Conservation (phyloP, 1,140 invertebrate species). For the Radopholus similis region DNA sequence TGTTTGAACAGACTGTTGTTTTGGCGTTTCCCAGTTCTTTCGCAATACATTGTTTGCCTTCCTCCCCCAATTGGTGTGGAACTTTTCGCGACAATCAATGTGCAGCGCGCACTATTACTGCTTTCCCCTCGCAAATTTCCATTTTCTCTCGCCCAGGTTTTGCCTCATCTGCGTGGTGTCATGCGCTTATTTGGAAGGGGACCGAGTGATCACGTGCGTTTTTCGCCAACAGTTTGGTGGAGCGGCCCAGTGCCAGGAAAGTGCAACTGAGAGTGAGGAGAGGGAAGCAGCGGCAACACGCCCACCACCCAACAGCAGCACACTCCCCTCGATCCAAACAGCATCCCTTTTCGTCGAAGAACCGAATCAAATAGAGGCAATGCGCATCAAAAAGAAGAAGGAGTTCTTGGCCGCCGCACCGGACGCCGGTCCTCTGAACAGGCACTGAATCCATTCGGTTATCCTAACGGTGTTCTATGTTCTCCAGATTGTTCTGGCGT, state of each 20-base stretch:
- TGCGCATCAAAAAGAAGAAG: too few relatives aligned
- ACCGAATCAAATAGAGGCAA: too few relatives aligned
- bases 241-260: not conserved
- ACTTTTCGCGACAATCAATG: not conserved
- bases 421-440: not conserved
- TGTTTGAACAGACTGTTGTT: too few relatives aligned
- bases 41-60: not conserved
- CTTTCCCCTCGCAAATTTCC: not conserved
- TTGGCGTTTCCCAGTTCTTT: not conserved
- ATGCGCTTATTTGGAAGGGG: constrained; percentile 72
- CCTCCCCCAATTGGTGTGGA: not conserved
- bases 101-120: not conserved
- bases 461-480: constrained; percentile 5
- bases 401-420: not conserved
- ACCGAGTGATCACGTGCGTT: constrained; percentile 68
- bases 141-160: constrained; percentile 65
- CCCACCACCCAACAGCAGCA: too few relatives aligned
- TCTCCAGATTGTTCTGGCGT: constrained; percentile 23
- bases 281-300: too few relatives aligned
- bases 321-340: too few relatives aligned
- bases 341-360: too few relatives aligned
- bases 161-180: constrained; percentile 69
- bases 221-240: constrained; percentile 53
- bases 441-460: not conserved
- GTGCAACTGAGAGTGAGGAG: not conserved